Percentiles rank a stretch among this genome's conserved stretches.
phyloP scores from a whole-genome alignment of 2,113 vertebrate species.

The Oncorhynchus mykiss region DNA sequence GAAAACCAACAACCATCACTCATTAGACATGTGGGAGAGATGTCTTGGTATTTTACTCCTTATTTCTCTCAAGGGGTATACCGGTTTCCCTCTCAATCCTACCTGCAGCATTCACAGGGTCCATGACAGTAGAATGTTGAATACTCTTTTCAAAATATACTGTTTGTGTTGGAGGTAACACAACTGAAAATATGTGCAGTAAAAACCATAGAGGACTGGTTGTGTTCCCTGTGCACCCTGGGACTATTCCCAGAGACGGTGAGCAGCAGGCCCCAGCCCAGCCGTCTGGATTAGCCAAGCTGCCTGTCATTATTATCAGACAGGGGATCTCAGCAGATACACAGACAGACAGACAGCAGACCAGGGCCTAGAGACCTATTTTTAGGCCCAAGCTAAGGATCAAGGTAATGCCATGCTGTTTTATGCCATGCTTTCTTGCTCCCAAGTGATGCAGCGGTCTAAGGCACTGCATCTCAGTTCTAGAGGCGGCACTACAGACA shows the following conservation, averaged over 20 bases:
- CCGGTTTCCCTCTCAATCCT: not conserved
- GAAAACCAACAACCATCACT: too few species aligned
- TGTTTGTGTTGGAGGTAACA: not conserved
- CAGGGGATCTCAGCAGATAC: not conserved
- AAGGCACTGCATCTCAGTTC: too few species aligned
- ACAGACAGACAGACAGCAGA: slow-evolving; percentile 11
- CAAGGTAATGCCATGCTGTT: slow-evolving; percentile 43
- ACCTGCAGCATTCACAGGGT: not conserved
- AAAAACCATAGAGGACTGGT: not conserved
- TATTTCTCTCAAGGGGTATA: not conserved
- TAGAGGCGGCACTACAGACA: too few species aligned
- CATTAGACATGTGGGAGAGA: not conserved
- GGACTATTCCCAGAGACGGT: slow-evolving; percentile 19
- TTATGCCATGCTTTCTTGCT: slow-evolving; percentile 2
- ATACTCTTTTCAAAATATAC: not conserved
- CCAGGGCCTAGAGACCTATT: slow-evolving; percentile 25
- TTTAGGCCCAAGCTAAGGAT: slow-evolving; percentile 42
- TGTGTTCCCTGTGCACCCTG: not conserved
- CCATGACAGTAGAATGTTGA: not conserved
- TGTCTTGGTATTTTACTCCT: not conserved
- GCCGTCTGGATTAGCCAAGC: slow-evolving; percentile 44
- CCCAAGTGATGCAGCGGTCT: too few species aligned
- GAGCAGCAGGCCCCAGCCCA: slow-evolving; percentile 26
- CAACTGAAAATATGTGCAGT: not conserved
- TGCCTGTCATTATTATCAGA: slow-evolving; percentile 23